Percentiles rank a stretch among this genome's conserved stretches.
These are phyloP conservation scores for Trididemnum nubilum DNA, from an alignment of 23 tunicate species.

Conservation along the genomic window DNA sequence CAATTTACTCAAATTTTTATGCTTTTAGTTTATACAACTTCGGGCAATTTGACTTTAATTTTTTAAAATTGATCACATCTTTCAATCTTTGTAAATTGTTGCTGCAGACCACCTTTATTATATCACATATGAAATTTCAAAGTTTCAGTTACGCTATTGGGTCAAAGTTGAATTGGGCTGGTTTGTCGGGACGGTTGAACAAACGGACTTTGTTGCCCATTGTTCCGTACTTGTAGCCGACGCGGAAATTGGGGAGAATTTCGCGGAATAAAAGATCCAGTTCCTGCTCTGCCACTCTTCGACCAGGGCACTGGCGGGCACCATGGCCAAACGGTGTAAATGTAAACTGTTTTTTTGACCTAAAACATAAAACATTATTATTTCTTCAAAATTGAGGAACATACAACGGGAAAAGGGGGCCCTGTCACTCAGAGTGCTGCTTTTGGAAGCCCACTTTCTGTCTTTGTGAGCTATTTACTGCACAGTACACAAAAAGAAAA, in stretches of 20 bases:
- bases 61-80: no score
- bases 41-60: no score
- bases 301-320: constrained; percentile 89
- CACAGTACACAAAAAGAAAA: no score
- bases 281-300: constrained; percentile 88
- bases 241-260: constrained; percentile 51
- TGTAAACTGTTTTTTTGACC: constrained; percentile 81
- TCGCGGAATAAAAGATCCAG: constrained; percentile 71
- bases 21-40: no score
- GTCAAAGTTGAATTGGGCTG: constrained; percentile 59
- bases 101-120: no score
- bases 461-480: no score
- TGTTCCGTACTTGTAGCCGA: constrained; percentile 66
- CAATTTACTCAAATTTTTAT: no score
- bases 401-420: no score
- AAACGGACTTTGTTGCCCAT: constrained; percentile 77
- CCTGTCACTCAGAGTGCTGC: no score
- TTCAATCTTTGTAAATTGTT: no score
- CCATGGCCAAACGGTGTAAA: constrained; percentile 96
- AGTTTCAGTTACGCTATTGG: constrained; percentile 41
- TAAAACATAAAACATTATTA: background rate
- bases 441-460: no score
- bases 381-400: background rate
- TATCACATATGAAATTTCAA: no score
- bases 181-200: constrained; percentile 82